These are phyloP conservation scores for Poecilia latipinna DNA, from an alignment of 2,113 vertebrate species.

Conservation along the genomic window DNA sequence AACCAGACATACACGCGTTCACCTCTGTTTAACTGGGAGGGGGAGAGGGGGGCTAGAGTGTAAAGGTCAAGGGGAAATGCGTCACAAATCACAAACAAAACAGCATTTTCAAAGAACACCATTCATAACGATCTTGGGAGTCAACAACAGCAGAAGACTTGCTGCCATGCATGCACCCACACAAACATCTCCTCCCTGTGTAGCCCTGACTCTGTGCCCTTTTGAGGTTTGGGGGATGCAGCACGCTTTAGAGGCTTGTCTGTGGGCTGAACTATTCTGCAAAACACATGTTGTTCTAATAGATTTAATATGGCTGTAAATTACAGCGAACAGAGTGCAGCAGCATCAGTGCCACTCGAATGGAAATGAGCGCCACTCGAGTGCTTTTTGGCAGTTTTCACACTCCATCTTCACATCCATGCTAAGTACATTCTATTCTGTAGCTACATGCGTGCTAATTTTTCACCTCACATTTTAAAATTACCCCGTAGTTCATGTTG, in stretches of 20 bases:
- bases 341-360: slow-evolving; percentile 52
- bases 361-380: slow-evolving; percentile 60
- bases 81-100: slow-evolving; percentile 11
- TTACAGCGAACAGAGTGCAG: slow-evolving; percentile 52
- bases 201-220: slow-evolving; percentile 18
- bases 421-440: slow-evolving; percentile 7
- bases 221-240: slow-evolving; percentile 51
- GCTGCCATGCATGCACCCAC: neutral
- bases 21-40: neutral
- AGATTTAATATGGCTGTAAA: slow-evolving; percentile 69
- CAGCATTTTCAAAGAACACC: neutral
- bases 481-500: neutral
- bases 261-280: slow-evolving; percentile 53
- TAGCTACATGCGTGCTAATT: slow-evolving; percentile 9
- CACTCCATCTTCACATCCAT: slow-evolving; percentile 19
- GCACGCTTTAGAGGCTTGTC: slow-evolving; percentile 45
- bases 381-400: slow-evolving; percentile 55
- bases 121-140: slow-evolving; percentile 1
- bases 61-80: neutral
- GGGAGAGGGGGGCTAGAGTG: neutral
- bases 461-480: slow-evolving; percentile 1
- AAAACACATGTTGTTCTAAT: slow-evolving; percentile 70
- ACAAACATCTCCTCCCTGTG: slow-evolving; percentile 11
- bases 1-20: neutral
- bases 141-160: neutral